These are phyloP conservation scores for Deilephila elpenor DNA, from an alignment of 2,888 invertebrate genomes.

Conservation along the genomic window DNA sequence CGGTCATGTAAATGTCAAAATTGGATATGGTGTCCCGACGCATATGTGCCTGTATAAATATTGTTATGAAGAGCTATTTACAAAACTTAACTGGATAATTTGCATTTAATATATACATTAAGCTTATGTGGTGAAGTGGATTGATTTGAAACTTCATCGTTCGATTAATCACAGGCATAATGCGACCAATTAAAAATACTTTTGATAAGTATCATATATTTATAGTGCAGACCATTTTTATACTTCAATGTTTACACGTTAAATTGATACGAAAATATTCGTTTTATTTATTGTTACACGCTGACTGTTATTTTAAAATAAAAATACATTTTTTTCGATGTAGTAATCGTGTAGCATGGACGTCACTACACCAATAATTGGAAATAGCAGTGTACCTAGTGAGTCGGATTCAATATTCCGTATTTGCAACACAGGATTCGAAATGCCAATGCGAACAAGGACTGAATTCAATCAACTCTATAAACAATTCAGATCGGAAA, in stretches of 20 bases:
- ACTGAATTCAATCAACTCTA: constrained; percentile 14
- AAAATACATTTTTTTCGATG: not conserved
- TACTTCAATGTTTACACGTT: no score
- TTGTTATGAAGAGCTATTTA: constrained; percentile 50
- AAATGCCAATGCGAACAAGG: constrained; percentile 15
- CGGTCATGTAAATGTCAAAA: constrained; percentile 70
- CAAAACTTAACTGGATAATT: not conserved
- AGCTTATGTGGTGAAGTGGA: not conserved
- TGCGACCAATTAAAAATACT: not conserved
- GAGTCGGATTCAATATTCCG: not conserved
- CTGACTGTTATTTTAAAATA: no score
- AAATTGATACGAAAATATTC: no score
- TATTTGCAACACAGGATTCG: not conserved
- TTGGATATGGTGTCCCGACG: constrained; percentile 59
- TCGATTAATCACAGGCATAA: not conserved
- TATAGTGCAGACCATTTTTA: not conserved
- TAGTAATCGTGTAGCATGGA: not conserved
- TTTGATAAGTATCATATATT: not conserved
- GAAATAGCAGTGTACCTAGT: not conserved
- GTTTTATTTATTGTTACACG: not conserved
- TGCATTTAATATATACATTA: not conserved
- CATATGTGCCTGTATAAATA: constrained; percentile 54
- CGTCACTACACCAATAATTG: not conserved
- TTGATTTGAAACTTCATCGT: constrained; percentile 3
- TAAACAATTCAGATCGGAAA: constrained; percentile 4